Evolutionary conservation across 1,140 invertebrate species (phyloP), one percentile per base, ranked within the genome.

Genomic region (Odontomachus brunneus): DNA sequence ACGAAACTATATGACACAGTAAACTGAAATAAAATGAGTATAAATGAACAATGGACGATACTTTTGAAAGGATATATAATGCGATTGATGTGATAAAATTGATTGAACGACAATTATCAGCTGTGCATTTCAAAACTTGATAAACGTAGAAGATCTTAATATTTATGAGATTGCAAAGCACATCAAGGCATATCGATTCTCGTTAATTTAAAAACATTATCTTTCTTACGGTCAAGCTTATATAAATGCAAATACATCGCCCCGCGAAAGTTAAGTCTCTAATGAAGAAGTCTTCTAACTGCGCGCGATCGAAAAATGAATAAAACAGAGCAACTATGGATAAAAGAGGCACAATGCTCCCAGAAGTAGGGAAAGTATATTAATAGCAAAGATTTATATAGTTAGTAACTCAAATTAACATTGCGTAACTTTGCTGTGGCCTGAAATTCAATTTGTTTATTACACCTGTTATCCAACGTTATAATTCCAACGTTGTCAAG

Each of bases 201-300:
- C 26, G 24, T 65, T 55, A 73, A 84, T 88, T 81, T 84, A 81
- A 74, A 88, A 84, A 83, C 22, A 76, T 72, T 65, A 74, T 65
- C 60, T 48, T 51, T 29, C 9, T 57, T 22, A 26, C 9, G 38
- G 2, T 63, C 51, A 29, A 29, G 12, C 12, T 24, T 38, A 82
- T 89, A 82, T 80, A 86, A 86, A 88, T 88, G 86, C 76, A 88
- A 86, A 88, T 88, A 19, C 22, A 19, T 9, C 4, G 26, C 22
- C 11, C 22, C 51, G 53, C 53, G 62, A 60, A 84, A 86, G 63
- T 86, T 81, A 84, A 75, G 80, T 60, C 9, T 9, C 57, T 83
- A 83, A 88, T 49, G 55, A 83, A 62, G 17, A 33, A 44, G 62
- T 38, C 57, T 75, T 33, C 19, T 29, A 11, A 33, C 19, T 11